Percentiles rank a stretch among this genome's conserved stretches.
phyloP scores from a whole-genome alignment of 2,888 invertebrate species.

The Hoplodrina ambigua region DNA sequence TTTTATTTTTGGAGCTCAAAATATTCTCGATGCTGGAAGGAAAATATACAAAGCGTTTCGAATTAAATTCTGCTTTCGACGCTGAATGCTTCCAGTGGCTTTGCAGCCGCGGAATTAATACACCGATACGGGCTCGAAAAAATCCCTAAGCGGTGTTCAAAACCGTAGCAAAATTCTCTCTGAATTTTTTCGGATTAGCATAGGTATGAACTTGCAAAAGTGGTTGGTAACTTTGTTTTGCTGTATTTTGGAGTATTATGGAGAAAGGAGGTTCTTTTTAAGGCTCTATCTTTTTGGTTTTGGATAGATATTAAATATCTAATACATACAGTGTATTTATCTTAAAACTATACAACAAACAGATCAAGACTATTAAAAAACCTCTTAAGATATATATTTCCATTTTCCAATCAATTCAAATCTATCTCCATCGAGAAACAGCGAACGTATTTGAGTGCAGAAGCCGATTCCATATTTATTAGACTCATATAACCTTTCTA shows the following conservation, averaged over 20 bases:
- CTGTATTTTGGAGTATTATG: slow-evolving; percentile 8
- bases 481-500: slow-evolving; percentile 1
- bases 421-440: background rate
- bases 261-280: background rate
- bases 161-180: slow-evolving; percentile 37
- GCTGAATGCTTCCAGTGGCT: slow-evolving; percentile 35
- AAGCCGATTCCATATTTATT: background rate
- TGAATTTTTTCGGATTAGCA: slow-evolving; percentile 52
- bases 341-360: too few species aligned
- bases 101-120: slow-evolving; percentile 52
- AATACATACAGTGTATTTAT: too few species aligned
- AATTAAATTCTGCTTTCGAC: slow-evolving; percentile 47
- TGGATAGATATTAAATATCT: background rate
- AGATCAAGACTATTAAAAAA: too few species aligned
- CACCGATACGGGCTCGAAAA: slow-evolving; percentile 35
- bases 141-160: slow-evolving; percentile 47
- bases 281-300: background rate
- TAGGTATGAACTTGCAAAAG: slow-evolving; percentile 35
- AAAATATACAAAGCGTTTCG: slow-evolving; percentile 29
- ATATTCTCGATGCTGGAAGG: background rate
- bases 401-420: background rate
- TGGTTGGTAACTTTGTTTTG: slow-evolving; percentile 19
- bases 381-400: too few species aligned
- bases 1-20: slow-evolving; percentile 16
- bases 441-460: too few species aligned